Base-by-base conservation (phyloP, 2,113 vertebrate genomes). In the Telmatochromis brachygnathus region DNA sequence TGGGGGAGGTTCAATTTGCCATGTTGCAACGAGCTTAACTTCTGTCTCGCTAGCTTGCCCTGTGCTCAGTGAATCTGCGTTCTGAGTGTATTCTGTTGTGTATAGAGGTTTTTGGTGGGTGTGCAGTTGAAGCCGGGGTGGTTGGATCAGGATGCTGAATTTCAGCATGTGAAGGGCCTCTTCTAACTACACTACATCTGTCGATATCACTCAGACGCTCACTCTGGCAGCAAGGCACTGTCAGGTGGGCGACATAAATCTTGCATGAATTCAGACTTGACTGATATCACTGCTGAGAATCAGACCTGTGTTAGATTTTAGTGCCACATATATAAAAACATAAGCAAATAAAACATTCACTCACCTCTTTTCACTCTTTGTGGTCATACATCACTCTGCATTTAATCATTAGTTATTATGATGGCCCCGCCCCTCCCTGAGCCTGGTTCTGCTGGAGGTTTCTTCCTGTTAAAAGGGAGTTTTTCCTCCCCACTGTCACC, bases 401-500 rank as follows among this genome's bases (percentile, higher is more conserved):
- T n/a, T 62, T 62, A 37, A 21, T 62, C 9, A 11, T 62, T 62
- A 62, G 2, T 62, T 11, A 62, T 35, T 62, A 62, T 35, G 58
- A 35, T 62, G 58, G 9, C 58, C 4, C 28, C 9, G 30, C 58
- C 58, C 30, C 17, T 62, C 17, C 1, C 30, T 1, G 9, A 62
- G 58, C 28, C 30, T 62, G 30, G 30, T 19, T 62, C 56, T 2
- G 28, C 0, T 0, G 1, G 56, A 30, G 8, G 56, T 30, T 60
- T 60, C 30, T 62, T 62, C 30, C 58, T 62, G 58, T 62, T 62
- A 62, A 62, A 62, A 62, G 17, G 58, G 2, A 62, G 58, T 62
- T 62, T 62, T 35, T 62, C 30, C 30, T 35, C 0, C 58, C 58
- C 17, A 35, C 30, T 62, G 17, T 62, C 17, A 0, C 58, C 58